Percentiles rank a stretch among this genome's conserved stretches.
Evolutionary conservation across 2,113 vertebrate genomes (phyloP).

Genomic region (Chamaea fasciata): DNA sequence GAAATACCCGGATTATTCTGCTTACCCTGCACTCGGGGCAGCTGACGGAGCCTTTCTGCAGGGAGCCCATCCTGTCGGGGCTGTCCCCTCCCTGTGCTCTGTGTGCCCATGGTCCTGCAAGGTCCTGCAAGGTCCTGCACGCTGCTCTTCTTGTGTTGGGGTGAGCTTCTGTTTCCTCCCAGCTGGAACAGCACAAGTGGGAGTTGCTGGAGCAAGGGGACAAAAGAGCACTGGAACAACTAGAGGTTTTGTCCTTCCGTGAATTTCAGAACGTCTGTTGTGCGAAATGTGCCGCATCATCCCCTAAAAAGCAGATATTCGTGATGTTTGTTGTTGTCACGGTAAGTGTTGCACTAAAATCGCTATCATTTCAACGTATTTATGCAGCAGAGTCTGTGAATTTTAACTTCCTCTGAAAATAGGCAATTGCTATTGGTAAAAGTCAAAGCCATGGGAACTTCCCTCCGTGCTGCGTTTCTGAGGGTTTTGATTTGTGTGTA

Average conservation of each 20-base stretch:
- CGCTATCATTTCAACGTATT: not conserved
- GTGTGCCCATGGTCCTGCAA: no score
- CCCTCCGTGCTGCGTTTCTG: not conserved
- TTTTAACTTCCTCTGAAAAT: not conserved
- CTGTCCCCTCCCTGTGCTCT: no score
- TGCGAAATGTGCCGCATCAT: not conserved
- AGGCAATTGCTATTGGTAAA: not conserved
- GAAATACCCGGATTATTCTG: not conserved
- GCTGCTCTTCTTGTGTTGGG: not conserved
- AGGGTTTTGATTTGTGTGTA: not conserved
- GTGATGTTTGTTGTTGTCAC: not conserved
- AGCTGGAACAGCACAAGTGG: not conserved
- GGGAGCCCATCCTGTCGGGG: not conserved
- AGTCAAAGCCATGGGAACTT: not conserved
- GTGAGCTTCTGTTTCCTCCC: not conserved
- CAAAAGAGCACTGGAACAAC: not conserved
- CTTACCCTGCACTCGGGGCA: not conserved
- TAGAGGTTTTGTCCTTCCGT: not conserved
- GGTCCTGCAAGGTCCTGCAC: not conserved
- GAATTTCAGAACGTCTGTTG: not conserved
- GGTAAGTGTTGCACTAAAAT: not conserved
- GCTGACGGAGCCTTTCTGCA: not conserved
- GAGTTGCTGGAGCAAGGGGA: not conserved
- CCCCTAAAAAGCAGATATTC: not conserved
- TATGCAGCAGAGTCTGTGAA: not conserved